phyloP scores from a whole-genome alignment of 2,888 invertebrate genomes.

The Apeira syringaria region DNA sequence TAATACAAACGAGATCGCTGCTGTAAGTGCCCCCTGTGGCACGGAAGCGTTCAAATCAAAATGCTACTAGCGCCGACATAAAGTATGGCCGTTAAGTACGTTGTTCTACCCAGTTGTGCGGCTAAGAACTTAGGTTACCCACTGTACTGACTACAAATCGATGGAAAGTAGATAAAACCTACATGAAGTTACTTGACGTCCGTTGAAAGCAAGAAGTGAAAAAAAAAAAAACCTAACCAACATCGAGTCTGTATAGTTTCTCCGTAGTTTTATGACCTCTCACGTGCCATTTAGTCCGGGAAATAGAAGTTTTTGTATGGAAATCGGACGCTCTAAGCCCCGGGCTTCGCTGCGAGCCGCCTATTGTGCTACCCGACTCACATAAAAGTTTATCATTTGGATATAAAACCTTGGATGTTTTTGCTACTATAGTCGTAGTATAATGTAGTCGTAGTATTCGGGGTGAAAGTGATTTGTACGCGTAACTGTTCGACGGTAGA shows the following conservation, averaged over 20 bases:
- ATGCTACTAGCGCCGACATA: too few species aligned
- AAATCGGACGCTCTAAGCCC: constrained; percentile 79
- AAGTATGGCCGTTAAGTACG: too few species aligned
- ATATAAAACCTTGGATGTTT: constrained; percentile 55
- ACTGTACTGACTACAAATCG: too few species aligned
- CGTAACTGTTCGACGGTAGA: constrained; percentile 11
- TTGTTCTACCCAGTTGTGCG: too few species aligned
- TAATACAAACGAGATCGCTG: too few species aligned
- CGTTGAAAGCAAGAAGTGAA: constrained; percentile 50
- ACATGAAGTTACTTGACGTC: too few species aligned
- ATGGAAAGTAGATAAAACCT: too few species aligned
- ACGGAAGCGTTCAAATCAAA: too few species aligned
- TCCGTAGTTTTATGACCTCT: constrained; percentile 79
- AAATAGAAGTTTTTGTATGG: constrained; percentile 83
- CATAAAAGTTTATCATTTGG: constrained; percentile 78
- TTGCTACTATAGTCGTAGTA: constrained; percentile 39
- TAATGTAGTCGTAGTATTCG: constrained; percentile 6
- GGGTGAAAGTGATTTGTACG: constrained; percentile 5
- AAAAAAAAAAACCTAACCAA: constrained; percentile 50
- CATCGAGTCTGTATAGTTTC: constrained; percentile 62
- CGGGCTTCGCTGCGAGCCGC: constrained; percentile 60
- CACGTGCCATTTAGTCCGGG: constrained; percentile 81
- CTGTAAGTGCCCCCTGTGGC: too few species aligned
- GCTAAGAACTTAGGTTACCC: too few species aligned
- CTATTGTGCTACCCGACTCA: constrained; percentile 74